Evolutionary conservation across 2,888 invertebrate genomes (phyloP), one percentile per base, ranked within the genome.

Genomic region (Serrognathus titanus): DNA sequence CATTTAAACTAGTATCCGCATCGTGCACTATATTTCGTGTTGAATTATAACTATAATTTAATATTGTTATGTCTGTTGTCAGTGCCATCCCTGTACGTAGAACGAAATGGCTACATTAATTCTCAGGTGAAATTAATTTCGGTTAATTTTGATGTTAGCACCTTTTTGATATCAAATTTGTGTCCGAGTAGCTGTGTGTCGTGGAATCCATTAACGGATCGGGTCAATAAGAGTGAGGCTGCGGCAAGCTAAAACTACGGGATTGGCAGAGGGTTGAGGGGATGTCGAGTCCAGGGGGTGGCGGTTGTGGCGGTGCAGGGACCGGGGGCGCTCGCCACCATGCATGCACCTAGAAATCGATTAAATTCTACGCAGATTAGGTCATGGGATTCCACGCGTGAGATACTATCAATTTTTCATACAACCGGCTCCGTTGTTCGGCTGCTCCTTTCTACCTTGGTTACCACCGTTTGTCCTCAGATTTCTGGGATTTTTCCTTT

Each of bases 261-360:
- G 72, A 68, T 73, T 76, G 75, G 50, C 49, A 49, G 46, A 46
- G 50, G 51, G 48, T 57, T 53, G 49, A 11, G 9, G 43, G 43
- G 20, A 43, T 20, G 57, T 53, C 53, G 57, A 53, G 50, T 53
- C 53, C 53, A 39, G 50, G 41, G 45, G 73, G 76, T 74, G 71
- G 69, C 73, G 60, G 72, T 73, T 72, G 60, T 59, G 72, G 61
- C 60, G 58, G 76, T 73, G 53, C 75, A 71, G 81, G 83, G 79
- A 79, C 83, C 83, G 76, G 82, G 59, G 55, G 57, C 55, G 56
- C 62, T 43, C 53, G 55, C 59, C 59, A 50, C 60, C 57, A 59
- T 58, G 59, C 59, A 61, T 61, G 59, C 58, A 59, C 56, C 59
- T 57, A 53, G 55, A 51, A 62, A 62, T 63, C 58, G 61, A 62